Percentiles rank a stretch among this genome's conserved stretches.
These are phyloP conservation scores for Ridgeia piscesae DNA, from an alignment of 1,140 invertebrate genomes.

Conservation along the genomic window DNA sequence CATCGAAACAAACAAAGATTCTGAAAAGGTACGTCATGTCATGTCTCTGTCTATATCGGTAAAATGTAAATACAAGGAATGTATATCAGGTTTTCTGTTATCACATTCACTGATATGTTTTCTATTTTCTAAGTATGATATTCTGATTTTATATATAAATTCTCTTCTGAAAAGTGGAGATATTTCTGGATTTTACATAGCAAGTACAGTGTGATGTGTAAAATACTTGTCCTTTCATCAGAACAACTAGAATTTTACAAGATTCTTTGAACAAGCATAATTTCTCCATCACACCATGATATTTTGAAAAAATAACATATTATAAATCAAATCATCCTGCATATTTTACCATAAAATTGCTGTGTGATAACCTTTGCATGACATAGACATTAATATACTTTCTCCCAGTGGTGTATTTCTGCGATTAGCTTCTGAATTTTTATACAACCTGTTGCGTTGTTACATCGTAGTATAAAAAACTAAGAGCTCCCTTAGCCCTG, in stretches of 20 bases:
- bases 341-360: no score
- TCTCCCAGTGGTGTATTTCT: no score
- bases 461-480: no score
- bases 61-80: no score
- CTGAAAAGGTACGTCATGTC: slow-evolving; percentile 39
- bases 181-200: neutral
- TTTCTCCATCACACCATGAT: neutral
- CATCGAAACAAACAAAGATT: slow-evolving; percentile 46
- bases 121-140: no score
- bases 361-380: neutral
- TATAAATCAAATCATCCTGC: neutral
- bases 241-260: neutral
- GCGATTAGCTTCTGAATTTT: no score
- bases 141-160: neutral
- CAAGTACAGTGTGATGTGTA: neutral
- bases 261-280: neutral
- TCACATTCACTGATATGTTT: no score
- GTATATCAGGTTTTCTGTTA: no score
- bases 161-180: no score
- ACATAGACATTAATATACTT: neutral
- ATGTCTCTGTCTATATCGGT: neutral
- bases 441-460: no score
- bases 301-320: neutral
- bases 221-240: neutral
- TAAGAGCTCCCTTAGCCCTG: no score